Conservation (phyloP, 2,888 invertebrate species). For the Lymantria monacha region DNA sequence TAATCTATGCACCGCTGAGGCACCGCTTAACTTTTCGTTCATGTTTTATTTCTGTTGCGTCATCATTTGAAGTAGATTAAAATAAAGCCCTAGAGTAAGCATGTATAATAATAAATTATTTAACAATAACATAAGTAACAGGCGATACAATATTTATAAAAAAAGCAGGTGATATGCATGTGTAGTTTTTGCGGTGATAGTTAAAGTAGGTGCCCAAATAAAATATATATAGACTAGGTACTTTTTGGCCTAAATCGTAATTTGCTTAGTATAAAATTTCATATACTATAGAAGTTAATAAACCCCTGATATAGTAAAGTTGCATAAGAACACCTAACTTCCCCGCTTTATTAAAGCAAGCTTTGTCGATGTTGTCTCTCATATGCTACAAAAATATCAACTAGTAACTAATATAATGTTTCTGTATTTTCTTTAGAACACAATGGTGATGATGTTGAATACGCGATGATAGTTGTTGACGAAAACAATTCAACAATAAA, state of each 20-base stretch:
- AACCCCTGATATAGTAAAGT: conserved; percentile 15
- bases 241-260: conserved; percentile 1
- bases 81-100: conserved; percentile 34
- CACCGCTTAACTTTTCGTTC: conserved; percentile 64
- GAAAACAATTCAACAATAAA: conserved; percentile 93
- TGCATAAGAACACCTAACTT: conserved; percentile 34
- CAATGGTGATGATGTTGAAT: conserved; percentile 90
- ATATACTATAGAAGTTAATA: conserved; percentile 16
- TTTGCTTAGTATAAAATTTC: conserved; percentile 27
- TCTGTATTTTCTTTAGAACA: conserved; percentile 60
- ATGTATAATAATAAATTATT: conserved; percentile 18
- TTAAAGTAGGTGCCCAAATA: background rate
- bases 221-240: background rate
- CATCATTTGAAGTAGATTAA: conserved; percentile 53
- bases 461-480: conserved; percentile 94
- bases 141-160: conserved; percentile 7
- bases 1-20: conserved; percentile 62
- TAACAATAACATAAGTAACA: conserved; percentile 1
- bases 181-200: conserved; percentile 12
- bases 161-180: conserved; percentile 15
- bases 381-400: background rate
- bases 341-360: conserved; percentile 66
- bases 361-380: conserved; percentile 66
- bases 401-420: conserved; percentile 17
- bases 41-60: conserved; percentile 60